Evolutionary conservation across 1,140 invertebrate genomes (phyloP), one percentile per base, ranked within the genome.

Genomic region (Drosophila saltans): DNA sequence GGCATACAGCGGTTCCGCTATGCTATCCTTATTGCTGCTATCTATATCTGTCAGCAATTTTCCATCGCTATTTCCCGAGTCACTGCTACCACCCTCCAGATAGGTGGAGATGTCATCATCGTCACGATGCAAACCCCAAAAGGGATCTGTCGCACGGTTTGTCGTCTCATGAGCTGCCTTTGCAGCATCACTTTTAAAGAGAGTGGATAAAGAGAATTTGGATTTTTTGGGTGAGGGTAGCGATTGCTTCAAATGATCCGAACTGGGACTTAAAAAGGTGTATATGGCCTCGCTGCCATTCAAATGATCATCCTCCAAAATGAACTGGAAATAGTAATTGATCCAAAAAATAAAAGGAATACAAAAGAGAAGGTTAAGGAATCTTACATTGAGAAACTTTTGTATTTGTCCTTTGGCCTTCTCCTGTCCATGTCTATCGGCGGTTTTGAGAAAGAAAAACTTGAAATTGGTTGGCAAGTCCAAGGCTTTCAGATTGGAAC

Each of bases 251-350:
- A 98, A 93, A 91, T 97, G 96, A 84, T 97, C 97, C 0, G 97
- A 97, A 90, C 96, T 97, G 4, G 97, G 97, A 92, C 97, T 97
- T 3, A 98, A 94, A 92, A 98, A 98, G 68, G 96, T 95, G 91
- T 97, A 98, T 62, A 98, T 93, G 39, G 96, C 96, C 93, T 98
- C 97, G 91, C 97, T 97, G 93, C 97, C 96, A 93, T 97, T 97
- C 64, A 98, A 93, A 75, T 95, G 94, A 59, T 97, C 97, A 91
- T 98, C 97, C 92, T 97, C 96, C 88, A 97, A 93, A 66, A 98
- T 95, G 90, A 96, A 96, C 96, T 97, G 80, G 11, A 43, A 36
- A 8, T 6, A 9, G 2, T 39, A 48, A n/a, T 33, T 45, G 5
- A 41, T 36, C 58, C 16, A 16, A 16, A 5, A 24, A 21, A 33